phyloP scores from a whole-genome alignment of 1,140 invertebrate genomes.

The Euura lappo region DNA sequence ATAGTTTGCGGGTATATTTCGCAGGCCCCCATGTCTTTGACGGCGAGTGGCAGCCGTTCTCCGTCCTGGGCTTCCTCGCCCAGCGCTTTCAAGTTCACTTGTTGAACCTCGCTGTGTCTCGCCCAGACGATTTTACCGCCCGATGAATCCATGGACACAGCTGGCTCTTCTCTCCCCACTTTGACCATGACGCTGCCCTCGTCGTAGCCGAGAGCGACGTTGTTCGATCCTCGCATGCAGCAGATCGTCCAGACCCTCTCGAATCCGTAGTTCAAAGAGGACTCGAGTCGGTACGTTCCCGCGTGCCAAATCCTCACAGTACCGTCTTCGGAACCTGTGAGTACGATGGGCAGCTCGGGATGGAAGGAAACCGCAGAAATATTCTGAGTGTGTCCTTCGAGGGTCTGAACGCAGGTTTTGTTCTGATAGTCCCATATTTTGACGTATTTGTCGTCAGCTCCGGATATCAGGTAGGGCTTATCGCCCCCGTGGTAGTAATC shows the following conservation, averaged over 20 bases:
- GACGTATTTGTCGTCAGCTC: slow-evolving; percentile 95
- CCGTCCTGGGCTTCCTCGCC: slow-evolving; percentile 69
- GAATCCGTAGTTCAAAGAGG: slow-evolving; percentile 96
- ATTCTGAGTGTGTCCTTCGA: slow-evolving; percentile 97
- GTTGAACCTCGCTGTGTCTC: slow-evolving; percentile 96
- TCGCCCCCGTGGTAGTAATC: slow-evolving; percentile 99
- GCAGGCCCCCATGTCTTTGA: slow-evolving; percentile 99
- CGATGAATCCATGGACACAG: slow-evolving; percentile 97
- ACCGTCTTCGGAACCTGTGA: slow-evolving; percentile 97
- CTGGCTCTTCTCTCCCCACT: slow-evolving; percentile 97
- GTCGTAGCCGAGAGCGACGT: slow-evolving; percentile 97
- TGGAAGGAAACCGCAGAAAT: slow-evolving; percentile 94
- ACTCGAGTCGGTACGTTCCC: slow-evolving; percentile 95
- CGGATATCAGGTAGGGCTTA: slow-evolving; percentile 99
- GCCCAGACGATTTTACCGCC: slow-evolving; percentile 99
- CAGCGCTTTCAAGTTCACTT: slow-evolving; percentile 92
- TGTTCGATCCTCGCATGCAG: slow-evolving; percentile 95
- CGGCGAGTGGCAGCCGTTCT: slow-evolving; percentile 82
- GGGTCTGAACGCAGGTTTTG: slow-evolving; percentile 98
- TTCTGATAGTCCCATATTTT: slow-evolving; percentile 99
- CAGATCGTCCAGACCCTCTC: slow-evolving; percentile 98
- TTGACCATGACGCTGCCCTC: slow-evolving; percentile 98
- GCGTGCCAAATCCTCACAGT: slow-evolving; percentile 97
- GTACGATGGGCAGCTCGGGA: slow-evolving; percentile 95
- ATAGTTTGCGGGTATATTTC: slow-evolving; percentile 99